phyloP scores from a whole-genome alignment of 2,888 invertebrate genomes.

The Rhaphigaster nebulosa region DNA sequence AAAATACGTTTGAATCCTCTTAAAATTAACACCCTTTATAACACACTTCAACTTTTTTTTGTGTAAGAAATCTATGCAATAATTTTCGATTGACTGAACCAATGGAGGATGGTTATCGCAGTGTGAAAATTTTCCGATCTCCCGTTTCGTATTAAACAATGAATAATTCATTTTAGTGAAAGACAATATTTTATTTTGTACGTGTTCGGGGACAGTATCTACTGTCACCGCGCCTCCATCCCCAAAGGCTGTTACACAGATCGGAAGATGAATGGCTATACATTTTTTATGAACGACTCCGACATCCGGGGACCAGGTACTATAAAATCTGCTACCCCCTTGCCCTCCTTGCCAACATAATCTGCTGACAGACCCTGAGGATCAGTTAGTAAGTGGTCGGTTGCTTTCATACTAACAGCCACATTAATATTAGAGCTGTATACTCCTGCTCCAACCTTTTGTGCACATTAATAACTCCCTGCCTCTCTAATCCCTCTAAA shows the following conservation, averaged over 20 bases:
- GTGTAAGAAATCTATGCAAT: too few species aligned
- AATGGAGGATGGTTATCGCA: too few species aligned
- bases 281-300: slow-evolving; percentile 33
- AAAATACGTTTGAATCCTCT: too few species aligned
- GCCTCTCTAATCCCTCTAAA: slow-evolving; percentile 17
- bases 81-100: too few species aligned
- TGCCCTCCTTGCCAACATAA: slow-evolving; percentile 25
- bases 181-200: neutral
- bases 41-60: too few species aligned
- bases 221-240: neutral
- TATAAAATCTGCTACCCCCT: slow-evolving; percentile 10
- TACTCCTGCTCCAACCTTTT: slow-evolving; percentile 4
- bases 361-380: slow-evolving; percentile 32
- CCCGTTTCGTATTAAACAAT: neutral
- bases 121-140: neutral
- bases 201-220: neutral
- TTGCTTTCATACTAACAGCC: slow-evolving; percentile 42
- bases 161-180: neutral
- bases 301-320: slow-evolving; percentile 25
- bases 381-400: slow-evolving; percentile 35
- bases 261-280: slow-evolving; percentile 32
- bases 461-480: slow-evolving; percentile 11
- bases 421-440: slow-evolving; percentile 32
- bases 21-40: too few species aligned
- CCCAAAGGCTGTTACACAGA: neutral